Evolutionary conservation across 2,888 invertebrate species (phyloP), one percentile per base, ranked within the genome.

Genomic region (Steinernema carpocapsae): DNA sequence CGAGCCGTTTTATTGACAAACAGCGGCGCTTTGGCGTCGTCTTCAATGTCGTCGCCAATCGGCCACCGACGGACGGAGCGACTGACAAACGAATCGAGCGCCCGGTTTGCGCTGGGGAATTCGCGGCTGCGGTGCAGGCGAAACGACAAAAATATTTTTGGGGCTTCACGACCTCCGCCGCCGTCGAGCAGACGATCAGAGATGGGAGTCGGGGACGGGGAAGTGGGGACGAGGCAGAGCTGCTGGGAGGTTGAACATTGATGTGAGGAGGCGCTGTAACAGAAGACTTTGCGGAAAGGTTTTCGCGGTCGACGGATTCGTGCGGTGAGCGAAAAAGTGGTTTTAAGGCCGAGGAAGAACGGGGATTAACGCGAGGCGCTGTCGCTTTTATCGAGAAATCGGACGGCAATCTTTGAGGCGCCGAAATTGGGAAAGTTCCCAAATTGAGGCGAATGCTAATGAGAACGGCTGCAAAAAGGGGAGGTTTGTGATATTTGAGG

Each of bases 161-260:
- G 29, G 71, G 70, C 79, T 64, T 22, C 72, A 26, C 74, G n/a
- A 45, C 37, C 37, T 19, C 37, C 24, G 22, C 32, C 22, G 72
- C 24, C 42, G 43, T 64, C 17, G 46, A 72, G 29, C 43, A 42
- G 56, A 56, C 56, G 56, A 56, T 17, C 56, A 56, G 56, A 56
- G 56, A 19, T 24, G 22, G 24, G 64, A 64, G 19, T 17, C 48
- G 48, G 37, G 64, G 29, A 64, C 32, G 37, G 32, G 22, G 48
- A 48, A 56, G 56, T 17, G 64, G 64, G 64, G 29, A 64, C 64
- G 64, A 17, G 22, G 37, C 37, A 56, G 56, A 17, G 64, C 64
- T 17, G 32, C 10, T 37, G 37, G 37, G 37, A 37, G 37, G 37
- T 10, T 64, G 64, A 64, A 64, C 64, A 64, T 64, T 64, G 64